These are phyloP conservation scores for Pristionchus pacificus DNA, from an alignment of 1,140 invertebrate genomes.

Conservation along the genomic window DNA sequence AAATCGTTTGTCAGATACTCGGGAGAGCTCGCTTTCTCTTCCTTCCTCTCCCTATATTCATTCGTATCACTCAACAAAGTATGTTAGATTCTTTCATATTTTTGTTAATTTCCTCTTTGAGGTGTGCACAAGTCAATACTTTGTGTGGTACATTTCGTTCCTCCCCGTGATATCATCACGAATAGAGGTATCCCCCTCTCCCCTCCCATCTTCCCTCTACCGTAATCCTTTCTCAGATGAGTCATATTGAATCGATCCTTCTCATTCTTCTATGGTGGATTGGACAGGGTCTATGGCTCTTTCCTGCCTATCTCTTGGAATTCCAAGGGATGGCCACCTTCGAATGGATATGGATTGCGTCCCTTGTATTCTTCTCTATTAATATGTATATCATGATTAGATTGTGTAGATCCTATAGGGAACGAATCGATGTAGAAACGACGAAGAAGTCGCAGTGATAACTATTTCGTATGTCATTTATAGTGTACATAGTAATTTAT, in stretches of 20 bases:
- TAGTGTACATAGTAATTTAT: no score
- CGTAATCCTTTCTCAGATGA: slow-evolving; percentile 37
- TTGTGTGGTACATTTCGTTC: slow-evolving; percentile 68
- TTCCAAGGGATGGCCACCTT: slow-evolving; percentile 78
- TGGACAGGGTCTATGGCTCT: slow-evolving; percentile 79
- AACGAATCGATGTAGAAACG: no score
- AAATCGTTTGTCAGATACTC: slow-evolving; percentile 52
- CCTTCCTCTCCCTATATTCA: slow-evolving; percentile 78
- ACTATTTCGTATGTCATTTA: no score
- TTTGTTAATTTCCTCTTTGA: slow-evolving; percentile 83
- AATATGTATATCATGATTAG: slow-evolving; percentile 55
- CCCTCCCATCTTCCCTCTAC: slow-evolving; percentile 16
- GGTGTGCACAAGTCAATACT: slow-evolving; percentile 59
- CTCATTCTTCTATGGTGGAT: slow-evolving; percentile 68
- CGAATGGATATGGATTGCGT: slow-evolving; percentile 63
- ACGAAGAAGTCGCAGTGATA: no score
- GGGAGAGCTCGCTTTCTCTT: slow-evolving; percentile 73
- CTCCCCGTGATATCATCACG: slow-evolving; percentile 58
- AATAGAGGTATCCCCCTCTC: slow-evolving; percentile 35
- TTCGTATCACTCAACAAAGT: slow-evolving; percentile 94
- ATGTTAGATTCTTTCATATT: slow-evolving; percentile 92
- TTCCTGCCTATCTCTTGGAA: slow-evolving; percentile 83
- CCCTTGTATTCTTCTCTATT: slow-evolving; percentile 60
- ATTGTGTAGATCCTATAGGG: slow-evolving; percentile 15
- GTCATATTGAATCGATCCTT: slow-evolving; percentile 9